Conservation (phyloP, 1,140 invertebrate species). For the Drosophila malerkotliana region DNA sequence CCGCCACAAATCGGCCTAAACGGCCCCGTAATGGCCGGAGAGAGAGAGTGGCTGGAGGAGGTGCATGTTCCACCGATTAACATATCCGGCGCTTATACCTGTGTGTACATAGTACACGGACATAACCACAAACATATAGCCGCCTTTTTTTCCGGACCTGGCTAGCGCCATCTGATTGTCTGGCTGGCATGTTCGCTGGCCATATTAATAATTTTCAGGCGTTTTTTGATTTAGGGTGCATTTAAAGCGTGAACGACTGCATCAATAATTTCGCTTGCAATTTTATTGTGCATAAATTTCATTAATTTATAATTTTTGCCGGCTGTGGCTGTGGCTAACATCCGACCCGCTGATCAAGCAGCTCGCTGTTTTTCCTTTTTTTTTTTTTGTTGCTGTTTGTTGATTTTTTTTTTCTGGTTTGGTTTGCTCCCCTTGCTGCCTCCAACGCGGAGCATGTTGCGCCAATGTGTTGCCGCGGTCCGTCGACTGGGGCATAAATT, state of each 20-base stretch:
- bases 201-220: constrained; percentile 77
- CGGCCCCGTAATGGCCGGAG: constrained; percentile 10
- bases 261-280: constrained; percentile 84
- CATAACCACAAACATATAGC: constrained; percentile 35
- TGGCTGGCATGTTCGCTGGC: constrained; percentile 69
- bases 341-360: constrained; percentile 47
- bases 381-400: background rate
- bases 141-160: constrained; percentile 4
- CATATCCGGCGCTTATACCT: constrained; percentile 72
- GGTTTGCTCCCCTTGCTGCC: constrained; percentile 10
- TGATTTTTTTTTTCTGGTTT: constrained; percentile 8
- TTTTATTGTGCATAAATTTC: constrained; percentile 84
- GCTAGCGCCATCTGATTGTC: constrained; percentile 57
- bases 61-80: constrained; percentile 70
- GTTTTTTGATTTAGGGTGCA: constrained; percentile 82
- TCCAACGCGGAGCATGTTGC: constrained; percentile 65
- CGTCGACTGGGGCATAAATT: constrained; percentile 81
- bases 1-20: constrained; percentile 27
- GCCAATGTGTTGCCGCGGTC: constrained; percentile 76
- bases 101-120: constrained; percentile 23
- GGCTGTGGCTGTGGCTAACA: constrained; percentile 47
- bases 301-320: constrained; percentile 84
- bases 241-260: constrained; percentile 84
- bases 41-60: constrained; percentile 9
- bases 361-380: constrained; percentile 9